phyloP scores from a whole-genome alignment of 2,797 vertebrate genomes.

The Lophius americanus region DNA sequence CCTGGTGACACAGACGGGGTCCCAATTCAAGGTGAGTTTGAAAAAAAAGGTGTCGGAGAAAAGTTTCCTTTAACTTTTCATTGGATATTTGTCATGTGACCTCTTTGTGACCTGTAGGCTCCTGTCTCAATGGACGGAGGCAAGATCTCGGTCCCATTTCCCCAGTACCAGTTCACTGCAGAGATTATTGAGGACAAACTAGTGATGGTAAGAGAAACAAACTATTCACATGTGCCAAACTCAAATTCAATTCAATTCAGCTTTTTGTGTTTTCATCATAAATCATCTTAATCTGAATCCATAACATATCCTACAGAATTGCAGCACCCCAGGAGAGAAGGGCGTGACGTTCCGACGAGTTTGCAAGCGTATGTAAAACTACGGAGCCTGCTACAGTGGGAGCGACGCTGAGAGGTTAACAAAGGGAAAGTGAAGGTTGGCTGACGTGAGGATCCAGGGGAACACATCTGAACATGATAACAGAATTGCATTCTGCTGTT shows the following conservation, averaged over 20 bases:
- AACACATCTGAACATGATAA: background rate
- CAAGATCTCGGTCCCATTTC: conserved; percentile 83
- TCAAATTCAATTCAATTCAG: background rate
- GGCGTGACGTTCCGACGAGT: conserved; percentile 73
- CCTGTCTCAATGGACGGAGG: conserved; percentile 80
- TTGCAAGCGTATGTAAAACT: conserved; percentile 63
- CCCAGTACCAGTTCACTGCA: conserved; percentile 85
- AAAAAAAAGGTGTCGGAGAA: background rate
- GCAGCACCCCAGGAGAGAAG: conserved; percentile 67
- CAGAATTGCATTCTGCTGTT: too few species aligned
- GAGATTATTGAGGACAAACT: conserved; percentile 86
- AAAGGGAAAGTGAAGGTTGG: too few species aligned
- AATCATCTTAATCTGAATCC: conserved; percentile 5
- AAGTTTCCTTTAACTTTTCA: background rate
- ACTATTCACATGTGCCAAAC: background rate
- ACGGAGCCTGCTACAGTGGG: conserved; percentile 40
- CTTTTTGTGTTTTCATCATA: background rate
- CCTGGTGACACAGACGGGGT: conserved; percentile 84
- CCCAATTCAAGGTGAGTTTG: conserved; percentile 86
- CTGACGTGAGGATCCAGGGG: background rate
- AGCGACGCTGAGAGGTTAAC: background rate
- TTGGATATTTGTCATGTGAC: too few species aligned
- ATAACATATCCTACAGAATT: conserved; percentile 42
- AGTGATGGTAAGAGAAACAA: conserved; percentile 83
- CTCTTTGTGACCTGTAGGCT: conserved; percentile 72